Evolutionary conservation across 2,888 invertebrate species (phyloP), one percentile per base, ranked within the genome.

Genomic region (Siphlonurus alternatus): DNA sequence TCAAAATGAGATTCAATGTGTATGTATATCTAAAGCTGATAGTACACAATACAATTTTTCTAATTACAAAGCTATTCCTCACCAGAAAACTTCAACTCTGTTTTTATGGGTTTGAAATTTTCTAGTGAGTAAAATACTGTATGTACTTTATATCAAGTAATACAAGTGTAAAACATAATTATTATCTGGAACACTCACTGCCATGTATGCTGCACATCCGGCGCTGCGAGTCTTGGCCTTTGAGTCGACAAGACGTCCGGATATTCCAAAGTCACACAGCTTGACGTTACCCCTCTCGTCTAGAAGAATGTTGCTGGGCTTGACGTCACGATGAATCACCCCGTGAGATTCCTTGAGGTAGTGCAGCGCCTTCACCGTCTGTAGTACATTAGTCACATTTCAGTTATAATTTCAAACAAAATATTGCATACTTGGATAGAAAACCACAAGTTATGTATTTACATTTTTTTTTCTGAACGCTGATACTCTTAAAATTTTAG

Each of bases 131-230:
- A n/a, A n/a, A n/a, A n/a, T n/a, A n/a, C n/a, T n/a, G n/a, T n/a
- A n/a, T n/a, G n/a, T n/a, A n/a, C n/a, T n/a, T n/a, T n/a, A n/a
- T n/a, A n/a, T n/a, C n/a, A n/a, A n/a, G n/a, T n/a, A n/a, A n/a
- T n/a, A n/a, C n/a, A n/a, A n/a, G n/a, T n/a, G n/a, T n/a, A n/a
- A n/a, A n/a, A n/a, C n/a, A n/a, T n/a, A 65, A 24, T 1, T 23
- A 54, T 15, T 61, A 5, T 24, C n/a, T 53, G 20, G 23, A 65
- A 53, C 68, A 82, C 85, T 83, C 76, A 96, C 96, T 71, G 98
- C 96, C 95, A 98, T 94, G 72, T 98, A 99, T 1, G 96, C 97
- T n/a, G 96, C 95, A 79, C 97, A 98, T 56, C 97, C 98, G 2
- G 94, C 96, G 75, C 93, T 94, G 73, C 95, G 81, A 22, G 97